These are phyloP conservation scores for Ageneiosus marmoratus DNA, from an alignment of 2,113 vertebrate genomes.

Conservation along the genomic window DNA sequence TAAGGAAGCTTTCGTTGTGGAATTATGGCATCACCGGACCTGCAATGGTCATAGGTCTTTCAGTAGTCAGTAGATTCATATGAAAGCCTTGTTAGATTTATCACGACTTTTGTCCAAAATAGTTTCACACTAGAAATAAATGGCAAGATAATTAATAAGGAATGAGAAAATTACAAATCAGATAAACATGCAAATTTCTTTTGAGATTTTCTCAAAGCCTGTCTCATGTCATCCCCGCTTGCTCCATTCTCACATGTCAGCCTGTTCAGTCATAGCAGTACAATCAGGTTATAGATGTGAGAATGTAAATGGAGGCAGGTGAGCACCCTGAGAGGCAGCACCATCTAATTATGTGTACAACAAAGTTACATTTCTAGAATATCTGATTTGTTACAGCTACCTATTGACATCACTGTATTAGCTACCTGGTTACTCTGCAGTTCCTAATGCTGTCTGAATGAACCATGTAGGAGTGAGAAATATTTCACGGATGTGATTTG, in stretches of 20 bases:
- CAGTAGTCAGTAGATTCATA: background rate
- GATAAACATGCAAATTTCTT: too few relatives aligned
- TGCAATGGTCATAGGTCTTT: background rate
- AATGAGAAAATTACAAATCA: background rate
- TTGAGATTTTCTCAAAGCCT: too few relatives aligned
- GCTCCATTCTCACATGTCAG: background rate
- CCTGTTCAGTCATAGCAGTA: background rate
- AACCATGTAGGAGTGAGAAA: background rate
- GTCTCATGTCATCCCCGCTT: background rate
- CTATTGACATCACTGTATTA: too few relatives aligned
- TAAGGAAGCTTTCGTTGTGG: background rate
- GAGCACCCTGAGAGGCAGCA: background rate
- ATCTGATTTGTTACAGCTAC: background rate
- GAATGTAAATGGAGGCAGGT: background rate
- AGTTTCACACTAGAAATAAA: background rate
- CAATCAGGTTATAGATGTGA: background rate
- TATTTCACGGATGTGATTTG: background rate
- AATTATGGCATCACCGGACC: background rate
- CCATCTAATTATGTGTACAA: background rate
- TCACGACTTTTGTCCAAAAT: background rate
- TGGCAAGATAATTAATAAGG: background rate
- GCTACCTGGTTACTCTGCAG: background rate
- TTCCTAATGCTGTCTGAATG: background rate
- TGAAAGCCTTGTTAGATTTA: background rate
- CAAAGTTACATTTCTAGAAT: background rate